Evolutionary conservation across 2,113 vertebrate genomes (phyloP), one percentile per base, ranked within the genome.

Genomic region (Equus quagga): DNA sequence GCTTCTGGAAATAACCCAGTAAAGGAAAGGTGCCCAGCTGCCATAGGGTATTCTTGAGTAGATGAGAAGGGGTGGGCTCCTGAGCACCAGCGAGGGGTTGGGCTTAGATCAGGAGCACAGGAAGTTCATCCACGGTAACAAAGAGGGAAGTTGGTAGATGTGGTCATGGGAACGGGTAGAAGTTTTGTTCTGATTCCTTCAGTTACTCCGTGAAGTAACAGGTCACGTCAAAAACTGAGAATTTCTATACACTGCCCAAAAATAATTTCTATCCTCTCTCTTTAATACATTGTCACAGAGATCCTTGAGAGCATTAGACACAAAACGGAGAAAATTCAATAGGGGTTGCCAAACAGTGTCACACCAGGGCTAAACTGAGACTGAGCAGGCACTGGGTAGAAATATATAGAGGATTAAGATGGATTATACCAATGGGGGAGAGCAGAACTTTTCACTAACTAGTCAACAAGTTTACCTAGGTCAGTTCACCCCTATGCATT

Each of bases 351-450:
- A n/a, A 46, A 33, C 15, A 17, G 18, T 33, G 15, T 44, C 76
- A 70, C 26, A 49, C 10, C n/a, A 62, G 56, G 13, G 44, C 10
- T 54, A 44, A 51, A 8, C 36, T 18, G 19, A 89, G 54, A 44
- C 7, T 18, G 8, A 88, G 44, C 19, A n/a, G 72, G 33, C 58
- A 44, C 31, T 44, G 26, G 33, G 8, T 49, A 13, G n/a, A 75
- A 67, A 13, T 46, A 31, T 51, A 8, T 6, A 73, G 41, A 62
- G 24, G 6, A 23, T 28, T 78, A 41, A 93, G n/a, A 64, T 3
- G 6, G 44, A 78, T 10, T 21, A 15, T n/a, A 17, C 8, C 69
- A 46, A 0, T 1, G 12, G 28, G 4, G 31, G 49, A 54, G n/a
- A 67, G 2, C 5, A 51, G 49, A 36, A 31, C 41, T 84, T 88